Evolutionary conservation across 2,113 vertebrate species (phyloP).

Genomic region (Macrotus californicus): DNA sequence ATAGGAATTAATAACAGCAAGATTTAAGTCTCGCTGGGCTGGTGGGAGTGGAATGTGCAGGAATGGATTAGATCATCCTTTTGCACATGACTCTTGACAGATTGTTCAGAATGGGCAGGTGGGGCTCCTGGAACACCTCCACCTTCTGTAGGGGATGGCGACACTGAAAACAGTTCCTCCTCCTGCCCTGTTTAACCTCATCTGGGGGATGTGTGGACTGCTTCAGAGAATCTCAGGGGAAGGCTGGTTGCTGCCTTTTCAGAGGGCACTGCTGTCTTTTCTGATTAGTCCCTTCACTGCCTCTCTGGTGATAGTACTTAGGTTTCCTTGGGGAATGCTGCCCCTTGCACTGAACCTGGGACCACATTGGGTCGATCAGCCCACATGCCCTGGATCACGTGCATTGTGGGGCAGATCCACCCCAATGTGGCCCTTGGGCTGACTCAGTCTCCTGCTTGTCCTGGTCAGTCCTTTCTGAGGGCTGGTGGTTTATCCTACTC

Average conservation of each 20-base stretch:
- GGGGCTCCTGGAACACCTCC: rapidly evolving
- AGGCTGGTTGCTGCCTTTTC: rapidly evolving
- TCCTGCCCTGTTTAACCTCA: rapidly evolving
- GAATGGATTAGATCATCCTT: neutral
- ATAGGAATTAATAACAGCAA: neutral
- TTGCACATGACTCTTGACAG: neutral
- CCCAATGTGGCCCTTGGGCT: neutral
- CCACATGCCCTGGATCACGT: neutral
- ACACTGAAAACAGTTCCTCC: neutral
- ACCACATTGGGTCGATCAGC: rapidly evolving
- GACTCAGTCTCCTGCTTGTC: rapidly evolving
- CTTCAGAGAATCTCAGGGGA: neutral
- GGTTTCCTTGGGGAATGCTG: neutral
- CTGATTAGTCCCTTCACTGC: neutral
- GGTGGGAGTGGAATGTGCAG: neutral
- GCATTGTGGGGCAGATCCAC: rapidly evolving
- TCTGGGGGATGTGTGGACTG: neutral
- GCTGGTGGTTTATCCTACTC: neutral
- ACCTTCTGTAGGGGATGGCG: neutral
- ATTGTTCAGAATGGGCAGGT: neutral
- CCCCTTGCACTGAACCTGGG: neutral
- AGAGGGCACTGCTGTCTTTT: rapidly evolving
- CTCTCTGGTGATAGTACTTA: neutral
- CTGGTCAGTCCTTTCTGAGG: neutral
- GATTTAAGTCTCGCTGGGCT: neutral